phyloP scores from a whole-genome alignment of 2,113 vertebrate species.

The Microtus ochrogaster region DNA sequence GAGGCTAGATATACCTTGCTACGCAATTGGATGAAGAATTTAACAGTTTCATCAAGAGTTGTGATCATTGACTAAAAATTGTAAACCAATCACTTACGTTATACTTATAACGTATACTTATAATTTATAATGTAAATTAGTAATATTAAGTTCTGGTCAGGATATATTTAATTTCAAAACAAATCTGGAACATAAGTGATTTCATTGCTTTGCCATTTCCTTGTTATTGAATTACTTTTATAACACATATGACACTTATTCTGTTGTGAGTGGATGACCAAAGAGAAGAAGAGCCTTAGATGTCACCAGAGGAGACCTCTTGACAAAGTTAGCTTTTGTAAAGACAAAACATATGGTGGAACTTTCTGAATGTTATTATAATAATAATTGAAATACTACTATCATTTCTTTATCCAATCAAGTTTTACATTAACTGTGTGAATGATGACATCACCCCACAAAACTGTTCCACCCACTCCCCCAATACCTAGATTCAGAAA shows the following conservation, averaged over 20 bases:
- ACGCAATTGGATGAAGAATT: background rate
- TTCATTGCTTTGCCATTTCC: background rate
- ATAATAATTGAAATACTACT: background rate
- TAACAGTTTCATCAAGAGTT: background rate
- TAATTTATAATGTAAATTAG: background rate
- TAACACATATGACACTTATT: background rate
- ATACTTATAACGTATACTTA: too few species aligned
- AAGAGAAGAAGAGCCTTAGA: background rate
- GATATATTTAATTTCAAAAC: slow-evolving; percentile 13
- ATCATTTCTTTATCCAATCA: background rate
- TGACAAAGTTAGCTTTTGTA: background rate
- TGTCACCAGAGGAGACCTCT: background rate
- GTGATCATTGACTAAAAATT: background rate
- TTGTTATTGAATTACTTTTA: slow-evolving; percentile 15
- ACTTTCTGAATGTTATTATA: background rate
- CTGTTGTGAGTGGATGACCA: background rate
- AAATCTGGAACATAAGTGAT: background rate
- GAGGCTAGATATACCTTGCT: background rate
- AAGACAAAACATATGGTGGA: background rate
- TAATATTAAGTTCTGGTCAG: slow-evolving; percentile 15
- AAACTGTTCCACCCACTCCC: background rate
- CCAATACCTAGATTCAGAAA: background rate
- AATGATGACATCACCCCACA: background rate
- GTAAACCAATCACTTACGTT: background rate
- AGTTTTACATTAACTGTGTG: background rate